Percentiles rank a stretch among this genome's conserved stretches.
Conservation (phyloP, 2,797 vertebrate species). For the Denticeps clupeoides region DNA sequence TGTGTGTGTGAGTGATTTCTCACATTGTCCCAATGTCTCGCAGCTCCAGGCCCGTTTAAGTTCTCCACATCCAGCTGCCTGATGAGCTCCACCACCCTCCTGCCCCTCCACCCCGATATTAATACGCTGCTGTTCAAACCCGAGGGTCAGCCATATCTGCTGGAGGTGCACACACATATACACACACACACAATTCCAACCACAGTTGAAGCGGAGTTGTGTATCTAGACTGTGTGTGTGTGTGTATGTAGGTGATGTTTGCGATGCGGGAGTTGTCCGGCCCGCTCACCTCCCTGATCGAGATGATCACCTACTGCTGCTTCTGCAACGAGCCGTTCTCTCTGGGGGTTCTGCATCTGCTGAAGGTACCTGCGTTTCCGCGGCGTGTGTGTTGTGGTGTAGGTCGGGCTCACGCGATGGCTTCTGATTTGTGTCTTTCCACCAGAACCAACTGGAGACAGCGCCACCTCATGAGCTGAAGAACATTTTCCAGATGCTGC, state of each 20-base stretch:
- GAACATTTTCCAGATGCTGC: constrained; percentile 89
- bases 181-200: neutral
- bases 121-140: constrained; percentile 81
- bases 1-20: neutral
- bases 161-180: constrained; percentile 67
- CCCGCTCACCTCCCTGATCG: constrained; percentile 75
- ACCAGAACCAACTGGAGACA: constrained; percentile 85
- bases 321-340: constrained; percentile 93
- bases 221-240: neutral
- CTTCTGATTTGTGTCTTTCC: too few relatives aligned
- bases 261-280: constrained; percentile 88
- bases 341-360: constrained; percentile 77
- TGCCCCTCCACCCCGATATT: constrained; percentile 80
- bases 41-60: constrained; percentile 75
- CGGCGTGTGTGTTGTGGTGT: neutral
- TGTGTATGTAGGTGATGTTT: constrained; percentile 78
- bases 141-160: constrained; percentile 85
- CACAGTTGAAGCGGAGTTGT: neutral
- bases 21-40: constrained; percentile 26
- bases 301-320: constrained; percentile 89
- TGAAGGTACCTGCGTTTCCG: too few relatives aligned
- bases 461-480: constrained; percentile 94
- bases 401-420: too few relatives aligned
- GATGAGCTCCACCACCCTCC: constrained; percentile 52
- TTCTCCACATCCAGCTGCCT: constrained; percentile 54